Evolutionary conservation across 2,888 invertebrate genomes (phyloP).

Genomic region (Cataglyphis cursor): DNA sequence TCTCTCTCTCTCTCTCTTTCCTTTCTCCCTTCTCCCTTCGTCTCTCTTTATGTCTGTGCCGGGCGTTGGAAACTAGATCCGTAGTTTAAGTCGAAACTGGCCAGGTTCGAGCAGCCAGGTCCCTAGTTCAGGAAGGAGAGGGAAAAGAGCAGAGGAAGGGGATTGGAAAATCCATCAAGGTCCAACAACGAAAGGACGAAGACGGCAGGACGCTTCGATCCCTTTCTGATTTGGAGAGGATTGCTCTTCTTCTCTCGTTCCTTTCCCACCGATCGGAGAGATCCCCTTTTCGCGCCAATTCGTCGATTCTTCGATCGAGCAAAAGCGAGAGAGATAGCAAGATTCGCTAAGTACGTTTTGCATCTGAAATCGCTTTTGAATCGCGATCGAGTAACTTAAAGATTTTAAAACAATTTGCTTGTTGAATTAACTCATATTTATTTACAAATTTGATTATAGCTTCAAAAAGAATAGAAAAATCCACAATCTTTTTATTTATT

Average conservation of each 20-base stretch:
- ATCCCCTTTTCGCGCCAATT: constrained; percentile 71
- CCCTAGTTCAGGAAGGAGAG: constrained; percentile 73
- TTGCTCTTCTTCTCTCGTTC: constrained; percentile 47
- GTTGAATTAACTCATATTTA: not conserved
- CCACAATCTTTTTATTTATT: not conserved
- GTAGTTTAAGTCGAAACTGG: constrained; percentile 75
- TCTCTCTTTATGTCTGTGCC: constrained; percentile 31
- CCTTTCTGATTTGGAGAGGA: constrained; percentile 34
- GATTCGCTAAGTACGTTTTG: constrained; percentile 84
- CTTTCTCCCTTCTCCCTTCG: not conserved
- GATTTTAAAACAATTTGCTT: not conserved
- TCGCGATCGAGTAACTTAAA: not conserved
- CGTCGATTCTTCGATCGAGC: constrained; percentile 51
- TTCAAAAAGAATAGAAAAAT: not conserved
- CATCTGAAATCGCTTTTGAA: constrained; percentile 71
- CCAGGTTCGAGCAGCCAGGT: constrained; percentile 73
- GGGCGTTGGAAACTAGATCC: constrained; percentile 72
- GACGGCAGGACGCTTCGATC: constrained; percentile 59
- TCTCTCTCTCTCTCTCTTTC: constrained; percentile 17
- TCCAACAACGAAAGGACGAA: constrained; percentile 62
- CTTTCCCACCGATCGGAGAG: constrained; percentile 71
- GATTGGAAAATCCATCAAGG: constrained; percentile 82
- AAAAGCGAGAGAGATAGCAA: constrained; percentile 74
- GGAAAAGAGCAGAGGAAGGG: constrained; percentile 22
- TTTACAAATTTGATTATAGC: not conserved